Base-by-base conservation (phyloP, 2,113 vertebrate species). In the Cathartes aura region DNA sequence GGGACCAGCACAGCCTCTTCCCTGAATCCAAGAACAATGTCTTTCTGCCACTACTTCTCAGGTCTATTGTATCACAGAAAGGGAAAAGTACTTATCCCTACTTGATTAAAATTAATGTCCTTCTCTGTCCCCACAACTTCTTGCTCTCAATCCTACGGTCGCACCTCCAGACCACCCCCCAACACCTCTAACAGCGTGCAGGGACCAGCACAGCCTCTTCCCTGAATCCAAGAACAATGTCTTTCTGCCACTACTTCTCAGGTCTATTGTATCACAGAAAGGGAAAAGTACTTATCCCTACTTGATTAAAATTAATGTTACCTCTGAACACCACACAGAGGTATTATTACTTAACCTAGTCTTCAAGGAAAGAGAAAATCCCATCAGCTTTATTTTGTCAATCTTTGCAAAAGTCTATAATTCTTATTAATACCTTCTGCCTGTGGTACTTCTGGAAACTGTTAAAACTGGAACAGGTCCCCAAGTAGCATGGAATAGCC, bases 401-500 rank as follows among this genome's bases (percentile, higher is more conserved):
- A 84, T 97, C 92, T 96, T 85, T 84, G 92, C 94, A 91, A 85
- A 95, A 96, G 73, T 91, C 92, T 74, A 60, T 95, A 95, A 97
- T 93, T 95, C 94, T 87, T 84, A 93, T 71, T 95, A 96, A 95
- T 82, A 95, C 91, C 92, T 84, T 55, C 86, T 89, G 82, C 87
- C 72, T 5, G 0, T 24, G 83, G 89, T 89, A 96, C 92, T 93
- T 91, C 73, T 92, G 83, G 64, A 93, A 96, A 81, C 40, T 74
- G n/a, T 81, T 91, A 90, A 94, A 97, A 97, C 52, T 96, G 87
- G 96, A 96, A 72, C 94, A 96, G 89, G 94, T 95, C 96, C 95
- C 97, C 83, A 94, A 91, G 93, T 72, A 96, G 87, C 74, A 50
- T 0, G 52, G 84, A 89, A 84, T 95, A 96, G 96, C 96, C 94